Conservation (phyloP, 2,113 vertebrate species). For the Artemisiospiza belli region DNA sequence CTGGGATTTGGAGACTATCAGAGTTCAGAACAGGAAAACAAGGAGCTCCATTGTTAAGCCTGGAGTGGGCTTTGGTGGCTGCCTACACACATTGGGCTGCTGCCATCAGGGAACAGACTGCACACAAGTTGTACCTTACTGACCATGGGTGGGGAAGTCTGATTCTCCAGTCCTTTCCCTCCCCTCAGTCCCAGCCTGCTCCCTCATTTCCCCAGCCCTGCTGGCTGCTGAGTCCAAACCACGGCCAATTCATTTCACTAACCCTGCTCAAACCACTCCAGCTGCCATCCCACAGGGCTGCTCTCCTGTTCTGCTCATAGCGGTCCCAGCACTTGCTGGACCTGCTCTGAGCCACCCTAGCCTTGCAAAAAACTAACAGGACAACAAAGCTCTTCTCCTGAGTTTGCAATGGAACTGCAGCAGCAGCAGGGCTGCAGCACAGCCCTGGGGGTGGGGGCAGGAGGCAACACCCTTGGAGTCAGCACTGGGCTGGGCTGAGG, state of each 20-base stretch:
- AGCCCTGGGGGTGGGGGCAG: background rate
- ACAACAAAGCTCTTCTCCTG: background rate
- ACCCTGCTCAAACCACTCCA: background rate
- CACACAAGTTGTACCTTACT: background rate
- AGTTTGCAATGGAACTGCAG: background rate
- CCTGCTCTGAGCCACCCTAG: background rate
- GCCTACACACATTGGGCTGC: background rate
- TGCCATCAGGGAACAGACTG: background rate
- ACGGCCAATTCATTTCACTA: background rate
- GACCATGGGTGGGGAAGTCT: rapidly evolving
- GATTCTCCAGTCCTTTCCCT: background rate
- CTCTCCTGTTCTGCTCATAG: background rate
- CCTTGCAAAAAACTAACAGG: background rate
- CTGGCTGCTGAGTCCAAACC: background rate
- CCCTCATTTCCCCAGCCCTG: background rate
- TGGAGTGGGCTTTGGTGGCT: background rate
- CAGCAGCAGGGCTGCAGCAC: background rate
- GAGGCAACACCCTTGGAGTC: background rate
- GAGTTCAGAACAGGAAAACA: background rate
- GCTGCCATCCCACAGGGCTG: background rate
- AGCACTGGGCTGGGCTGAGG: background rate
- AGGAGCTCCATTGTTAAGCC: rapidly evolving
- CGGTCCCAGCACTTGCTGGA: background rate
- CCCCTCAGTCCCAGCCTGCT: background rate
- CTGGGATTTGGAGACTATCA: background rate